Conservation (phyloP, 1,140 invertebrate species). For the Drosophila neocordata region DNA sequence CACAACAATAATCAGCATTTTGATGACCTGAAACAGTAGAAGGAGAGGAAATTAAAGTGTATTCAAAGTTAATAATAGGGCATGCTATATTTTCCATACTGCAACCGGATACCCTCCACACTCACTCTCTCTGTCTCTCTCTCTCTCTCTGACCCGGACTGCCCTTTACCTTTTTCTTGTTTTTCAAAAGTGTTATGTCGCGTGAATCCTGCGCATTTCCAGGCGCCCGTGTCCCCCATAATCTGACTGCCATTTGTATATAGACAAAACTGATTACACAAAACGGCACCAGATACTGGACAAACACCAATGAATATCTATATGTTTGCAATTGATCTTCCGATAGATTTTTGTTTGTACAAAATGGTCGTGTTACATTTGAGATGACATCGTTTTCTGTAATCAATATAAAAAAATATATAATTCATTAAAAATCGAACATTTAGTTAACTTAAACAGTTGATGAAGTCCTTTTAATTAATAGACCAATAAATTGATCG, state of each 20-base stretch:
- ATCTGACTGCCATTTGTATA: constrained; percentile 88
- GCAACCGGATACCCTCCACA: too few species aligned
- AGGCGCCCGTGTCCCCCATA: constrained; percentile 90
- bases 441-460: too few species aligned
- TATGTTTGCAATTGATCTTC: constrained; percentile 85
- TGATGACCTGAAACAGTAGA: constrained; percentile 88
- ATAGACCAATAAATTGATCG: too few species aligned
- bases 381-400: constrained; percentile 65
- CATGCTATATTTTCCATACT: background rate
- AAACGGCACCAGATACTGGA: constrained; percentile 90
- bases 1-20: constrained; percentile 93
- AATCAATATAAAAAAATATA: background rate
- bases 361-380: constrained; percentile 84
- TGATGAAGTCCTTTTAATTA: too few species aligned
- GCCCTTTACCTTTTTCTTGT: constrained; percentile 93
- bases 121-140: too few species aligned
- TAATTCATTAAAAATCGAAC: too few species aligned
- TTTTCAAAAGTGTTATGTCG: constrained; percentile 89
- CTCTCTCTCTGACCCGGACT: too few species aligned
- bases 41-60: constrained; percentile 28
- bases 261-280: constrained; percentile 91
- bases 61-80: background rate
- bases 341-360: constrained; percentile 84
- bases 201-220: constrained; percentile 89
- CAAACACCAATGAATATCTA: constrained; percentile 84